Conservation (phyloP, 1,140 invertebrate species). For the Bemisia tabaci region DNA sequence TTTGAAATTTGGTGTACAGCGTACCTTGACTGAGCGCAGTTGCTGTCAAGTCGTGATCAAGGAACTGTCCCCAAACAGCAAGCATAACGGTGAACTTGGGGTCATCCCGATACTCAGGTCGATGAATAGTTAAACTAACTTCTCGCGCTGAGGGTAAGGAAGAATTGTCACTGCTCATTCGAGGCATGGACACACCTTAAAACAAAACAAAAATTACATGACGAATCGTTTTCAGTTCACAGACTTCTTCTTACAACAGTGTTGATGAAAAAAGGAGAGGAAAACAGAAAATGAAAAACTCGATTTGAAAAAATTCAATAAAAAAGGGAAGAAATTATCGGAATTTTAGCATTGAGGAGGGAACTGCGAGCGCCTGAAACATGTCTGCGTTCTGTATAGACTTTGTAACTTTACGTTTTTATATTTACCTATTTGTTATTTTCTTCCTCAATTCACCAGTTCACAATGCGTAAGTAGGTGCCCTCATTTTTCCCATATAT, state of each 20-base stretch:
- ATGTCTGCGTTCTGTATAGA: too few relatives aligned
- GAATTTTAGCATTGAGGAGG: too few relatives aligned
- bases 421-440: too few relatives aligned
- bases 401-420: too few relatives aligned
- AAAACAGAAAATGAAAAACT: neutral
- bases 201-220: too few relatives aligned
- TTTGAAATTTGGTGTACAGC: too few relatives aligned
- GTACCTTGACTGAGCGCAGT: conserved; percentile 55
- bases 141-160: conserved; percentile 53
- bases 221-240: too few relatives aligned
- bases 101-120: conserved; percentile 52
- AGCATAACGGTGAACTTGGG: conserved; percentile 63
- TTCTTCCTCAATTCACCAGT: too few relatives aligned
- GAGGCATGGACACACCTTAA: conserved; percentile 49
- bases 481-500: too few relatives aligned
- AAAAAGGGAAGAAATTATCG: neutral
- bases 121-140: conserved; percentile 55
- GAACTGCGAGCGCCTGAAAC: too few relatives aligned
- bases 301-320: neutral
- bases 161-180: conserved; percentile 37
- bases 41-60: conserved; percentile 87
- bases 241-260: too few relatives aligned
- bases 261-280: too few relatives aligned
- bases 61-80: conserved; percentile 86
- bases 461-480: neutral